Percentiles rank a stretch among this genome's conserved stretches.
phyloP scores from a whole-genome alignment of 1,140 invertebrate genomes.

The Stenopsyche tienmushanensis region DNA sequence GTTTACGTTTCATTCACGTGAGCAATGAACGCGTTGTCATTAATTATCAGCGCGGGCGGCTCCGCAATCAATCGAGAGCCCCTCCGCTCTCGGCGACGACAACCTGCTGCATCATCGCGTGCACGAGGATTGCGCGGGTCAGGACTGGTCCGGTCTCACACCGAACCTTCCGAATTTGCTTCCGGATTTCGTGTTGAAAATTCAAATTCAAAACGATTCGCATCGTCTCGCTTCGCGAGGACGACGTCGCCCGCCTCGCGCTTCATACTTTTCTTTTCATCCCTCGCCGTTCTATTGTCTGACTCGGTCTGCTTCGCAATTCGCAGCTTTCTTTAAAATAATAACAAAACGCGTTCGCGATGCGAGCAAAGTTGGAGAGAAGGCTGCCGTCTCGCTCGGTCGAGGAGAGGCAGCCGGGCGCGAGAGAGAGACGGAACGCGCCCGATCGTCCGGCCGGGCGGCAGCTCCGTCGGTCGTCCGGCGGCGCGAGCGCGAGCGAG shows the following conservation, averaged over 20 bases:
- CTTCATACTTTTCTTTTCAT: slow-evolving; percentile 17
- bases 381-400: slow-evolving; percentile 1
- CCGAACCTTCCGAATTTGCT: too few relatives aligned
- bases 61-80: neutral
- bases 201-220: neutral
- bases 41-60: slow-evolving; percentile 1
- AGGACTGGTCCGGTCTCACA: neutral
- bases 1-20: slow-evolving; percentile 6
- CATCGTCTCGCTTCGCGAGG: neutral
- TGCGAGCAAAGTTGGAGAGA: too few relatives aligned
- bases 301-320: slow-evolving; percentile 14
- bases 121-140: slow-evolving; percentile 6
- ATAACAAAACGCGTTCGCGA: slow-evolving; percentile 3
- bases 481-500: slow-evolving; percentile 6
- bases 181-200: too few relatives aligned
- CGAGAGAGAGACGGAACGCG: too few relatives aligned
- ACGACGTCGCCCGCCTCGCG: neutral
- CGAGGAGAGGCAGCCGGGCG: neutral
- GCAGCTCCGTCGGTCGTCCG: too few relatives aligned
- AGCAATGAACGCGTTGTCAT: slow-evolving; percentile 7
- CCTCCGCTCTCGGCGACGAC: neutral
- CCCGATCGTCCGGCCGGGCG: too few relatives aligned
- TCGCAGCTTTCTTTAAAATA: slow-evolving; percentile 18
- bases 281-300: slow-evolving; percentile 17
- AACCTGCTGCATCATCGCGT: slow-evolving; percentile 11